These are phyloP conservation scores for Brienomyrus brachyistius DNA, from an alignment of 2,113 vertebrate genomes.

Conservation along the genomic window DNA sequence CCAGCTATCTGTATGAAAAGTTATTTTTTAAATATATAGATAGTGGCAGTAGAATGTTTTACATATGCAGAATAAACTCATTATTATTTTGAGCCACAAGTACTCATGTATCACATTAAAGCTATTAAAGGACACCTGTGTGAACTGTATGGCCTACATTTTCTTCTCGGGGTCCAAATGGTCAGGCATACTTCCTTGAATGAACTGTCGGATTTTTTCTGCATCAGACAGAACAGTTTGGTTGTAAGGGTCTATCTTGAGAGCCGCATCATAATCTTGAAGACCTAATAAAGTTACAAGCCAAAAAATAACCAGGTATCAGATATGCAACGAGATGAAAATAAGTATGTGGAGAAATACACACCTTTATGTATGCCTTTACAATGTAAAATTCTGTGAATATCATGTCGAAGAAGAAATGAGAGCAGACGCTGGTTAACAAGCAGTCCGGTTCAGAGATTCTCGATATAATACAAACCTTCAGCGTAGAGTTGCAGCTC, in stretches of 20 bases:
- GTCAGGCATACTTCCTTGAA: slow-evolving; percentile 1
- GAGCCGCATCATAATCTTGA: slow-evolving; percentile 85
- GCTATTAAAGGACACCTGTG: not conserved
- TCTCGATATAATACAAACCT: slow-evolving; percentile 55
- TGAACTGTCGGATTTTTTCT: slow-evolving; percentile 34
- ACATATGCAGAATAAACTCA: not conserved
- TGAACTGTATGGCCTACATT: not conserved
- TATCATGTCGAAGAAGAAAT: not conserved
- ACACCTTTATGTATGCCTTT: not conserved
- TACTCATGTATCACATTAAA: not conserved
- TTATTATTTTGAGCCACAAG: not conserved
- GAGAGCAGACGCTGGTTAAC: not conserved
- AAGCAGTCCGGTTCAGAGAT: not conserved
- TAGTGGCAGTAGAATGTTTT: not conserved
- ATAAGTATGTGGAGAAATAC: not conserved
- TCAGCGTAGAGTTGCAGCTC: slow-evolving; percentile 82
- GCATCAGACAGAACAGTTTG: slow-evolving; percentile 66
- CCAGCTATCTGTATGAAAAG: not conserved
- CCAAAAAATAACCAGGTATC: no score
- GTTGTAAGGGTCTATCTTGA: slow-evolving; percentile 74
- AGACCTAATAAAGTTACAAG: slow-evolving; percentile 60
- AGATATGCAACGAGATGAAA: not conserved
- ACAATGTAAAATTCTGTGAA: not conserved
- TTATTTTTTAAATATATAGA: not conserved
- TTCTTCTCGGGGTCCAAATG: not conserved